Evolutionary conservation across 1,140 invertebrate genomes (phyloP).

Genomic region (Leptinotarsa undecemlineata): DNA sequence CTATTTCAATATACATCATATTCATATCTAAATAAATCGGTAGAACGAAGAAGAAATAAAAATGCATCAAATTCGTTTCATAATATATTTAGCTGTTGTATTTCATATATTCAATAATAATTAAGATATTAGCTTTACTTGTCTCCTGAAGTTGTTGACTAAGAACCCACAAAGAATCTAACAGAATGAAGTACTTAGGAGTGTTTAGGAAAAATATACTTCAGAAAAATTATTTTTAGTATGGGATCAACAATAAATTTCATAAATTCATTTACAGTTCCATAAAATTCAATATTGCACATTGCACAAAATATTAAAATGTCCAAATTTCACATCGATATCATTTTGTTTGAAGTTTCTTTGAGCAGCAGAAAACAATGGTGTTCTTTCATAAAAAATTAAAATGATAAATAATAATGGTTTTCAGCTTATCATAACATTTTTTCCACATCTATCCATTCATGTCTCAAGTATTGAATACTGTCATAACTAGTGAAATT

Average conservation of each 20-base stretch:
- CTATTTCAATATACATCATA: too few relatives aligned
- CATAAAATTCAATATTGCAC: conserved; percentile 12
- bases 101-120: conserved; percentile 42
- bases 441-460: too few relatives aligned
- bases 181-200: conserved; percentile 26
- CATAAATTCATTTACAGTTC: background rate
- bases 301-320: background rate
- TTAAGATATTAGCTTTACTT: conserved; percentile 34
- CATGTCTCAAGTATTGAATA: too few relatives aligned
- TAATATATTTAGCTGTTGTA: conserved; percentile 43
- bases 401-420: too few relatives aligned
- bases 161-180: conserved; percentile 39
- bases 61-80: background rate
- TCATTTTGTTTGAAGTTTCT: too few relatives aligned
- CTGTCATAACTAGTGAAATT: too few relatives aligned
- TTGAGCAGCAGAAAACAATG: too few relatives aligned
- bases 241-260: conserved; percentile 9
- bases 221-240: background rate
- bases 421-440: too few relatives aligned
- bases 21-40: too few relatives aligned
- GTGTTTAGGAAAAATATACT: background rate
- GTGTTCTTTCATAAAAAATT: too few relatives aligned
- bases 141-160: conserved; percentile 34
- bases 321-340: too few relatives aligned
- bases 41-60: background rate